Evolutionary conservation across 2,113 vertebrate species (phyloP).

Genomic region (Saiga tatarica): DNA sequence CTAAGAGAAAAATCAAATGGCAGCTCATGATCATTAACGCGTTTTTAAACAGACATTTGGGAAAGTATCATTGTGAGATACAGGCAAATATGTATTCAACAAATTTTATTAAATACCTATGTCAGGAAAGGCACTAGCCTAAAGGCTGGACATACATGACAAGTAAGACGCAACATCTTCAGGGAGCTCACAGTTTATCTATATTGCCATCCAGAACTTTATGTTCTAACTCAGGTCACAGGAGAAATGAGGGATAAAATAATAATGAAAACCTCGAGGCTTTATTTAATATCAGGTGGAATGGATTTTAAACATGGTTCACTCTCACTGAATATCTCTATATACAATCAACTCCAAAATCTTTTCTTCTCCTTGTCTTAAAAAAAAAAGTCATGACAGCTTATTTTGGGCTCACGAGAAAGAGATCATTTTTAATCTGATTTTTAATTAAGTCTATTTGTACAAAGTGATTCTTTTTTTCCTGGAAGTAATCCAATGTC

Average conservation of each 20-base stretch:
- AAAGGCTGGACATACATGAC: neutral
- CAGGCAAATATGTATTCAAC: neutral
- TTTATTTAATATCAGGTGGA: neutral
- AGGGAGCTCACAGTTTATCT: neutral
- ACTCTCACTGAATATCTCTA: neutral
- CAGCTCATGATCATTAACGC: neutral
- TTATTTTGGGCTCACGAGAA: neutral
- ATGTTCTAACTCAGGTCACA: neutral
- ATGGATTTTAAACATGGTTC: neutral
- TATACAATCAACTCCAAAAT: neutral
- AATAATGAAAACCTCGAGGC: neutral
- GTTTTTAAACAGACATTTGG: neutral
- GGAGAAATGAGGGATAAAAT: neutral
- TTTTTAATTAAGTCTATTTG: constrained; percentile 21
- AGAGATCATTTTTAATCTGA: constrained; percentile 14
- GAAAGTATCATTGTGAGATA: neutral
- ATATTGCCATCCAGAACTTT: neutral
- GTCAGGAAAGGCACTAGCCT: neutral
- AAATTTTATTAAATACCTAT: neutral
- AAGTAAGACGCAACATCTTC: neutral
- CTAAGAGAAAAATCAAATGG: neutral
- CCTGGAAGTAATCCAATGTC: constrained; percentile 41
- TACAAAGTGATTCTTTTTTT: neutral
- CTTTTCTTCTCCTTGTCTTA: neutral
- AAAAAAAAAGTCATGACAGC: neutral